Conservation (phyloP, 2,113 vertebrate genomes). For the Labeo catla region DNA sequence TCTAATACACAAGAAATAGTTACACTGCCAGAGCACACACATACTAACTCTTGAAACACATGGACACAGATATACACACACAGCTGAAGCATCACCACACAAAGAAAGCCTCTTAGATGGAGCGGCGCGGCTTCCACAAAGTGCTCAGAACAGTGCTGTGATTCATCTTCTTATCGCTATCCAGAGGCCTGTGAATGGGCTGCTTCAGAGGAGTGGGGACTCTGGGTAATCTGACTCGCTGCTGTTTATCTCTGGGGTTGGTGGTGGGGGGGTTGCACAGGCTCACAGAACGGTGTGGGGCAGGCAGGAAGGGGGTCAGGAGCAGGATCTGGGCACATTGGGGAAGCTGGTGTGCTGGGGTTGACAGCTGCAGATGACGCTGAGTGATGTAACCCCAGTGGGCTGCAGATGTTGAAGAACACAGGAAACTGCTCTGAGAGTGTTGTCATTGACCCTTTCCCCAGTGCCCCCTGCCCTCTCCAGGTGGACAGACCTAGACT, state of each 20-base stretch:
- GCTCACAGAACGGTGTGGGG: background rate
- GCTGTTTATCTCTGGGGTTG: constrained; percentile 55
- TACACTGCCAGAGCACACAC: constrained; percentile 12
- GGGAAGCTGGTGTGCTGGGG: constrained; percentile 51
- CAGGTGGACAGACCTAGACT: constrained; percentile 52
- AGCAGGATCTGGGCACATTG: constrained; percentile 46
- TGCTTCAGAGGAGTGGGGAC: constrained; percentile 54
- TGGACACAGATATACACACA: constrained; percentile 42
- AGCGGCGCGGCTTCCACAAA: constrained; percentile 58
- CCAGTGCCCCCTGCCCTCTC: constrained; percentile 41
- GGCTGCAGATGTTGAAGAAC: constrained; percentile 54
- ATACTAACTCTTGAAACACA: constrained; percentile 39
- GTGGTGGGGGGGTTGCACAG: constrained; percentile 32
- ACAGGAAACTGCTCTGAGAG: constrained; percentile 47
- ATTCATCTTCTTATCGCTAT: constrained; percentile 61
- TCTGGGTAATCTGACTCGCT: constrained; percentile 59
- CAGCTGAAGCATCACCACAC: constrained; percentile 61
- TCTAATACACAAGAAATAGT: constrained; percentile 39
- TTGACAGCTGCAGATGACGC: constrained; percentile 54
- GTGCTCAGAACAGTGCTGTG: constrained; percentile 55
- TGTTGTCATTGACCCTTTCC: constrained; percentile 21
- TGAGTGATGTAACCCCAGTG: constrained; percentile 56
- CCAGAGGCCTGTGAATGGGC: constrained; percentile 59
- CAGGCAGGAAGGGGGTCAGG: constrained; percentile 43
- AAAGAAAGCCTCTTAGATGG: constrained; percentile 56